phyloP scores from a whole-genome alignment of 2,113 vertebrate species.

The Rattus norvegicus region DNA sequence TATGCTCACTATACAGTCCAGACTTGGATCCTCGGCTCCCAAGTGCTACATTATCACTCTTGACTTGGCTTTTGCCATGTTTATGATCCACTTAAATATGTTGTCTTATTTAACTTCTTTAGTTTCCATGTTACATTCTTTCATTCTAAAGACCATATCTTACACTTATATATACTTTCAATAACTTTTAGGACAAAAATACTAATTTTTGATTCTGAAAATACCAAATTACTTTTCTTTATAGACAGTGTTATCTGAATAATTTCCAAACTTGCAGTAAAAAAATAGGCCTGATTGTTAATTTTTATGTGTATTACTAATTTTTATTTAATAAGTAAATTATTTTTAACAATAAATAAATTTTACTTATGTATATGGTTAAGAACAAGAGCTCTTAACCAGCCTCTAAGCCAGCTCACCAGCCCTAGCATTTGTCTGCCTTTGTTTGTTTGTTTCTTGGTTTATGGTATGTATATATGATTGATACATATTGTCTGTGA shows the following conservation, averaged over 20 bases:
- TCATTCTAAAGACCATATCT: neutral
- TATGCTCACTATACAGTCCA: neutral
- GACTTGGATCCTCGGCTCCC: neutral
- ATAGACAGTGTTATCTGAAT: slow-evolving; percentile 15
- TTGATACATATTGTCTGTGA: neutral
- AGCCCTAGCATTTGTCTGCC: neutral
- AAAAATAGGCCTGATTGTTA: neutral
- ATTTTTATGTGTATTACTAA: neutral
- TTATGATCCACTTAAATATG: slow-evolving; percentile 22
- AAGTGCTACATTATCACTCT: too few species aligned
- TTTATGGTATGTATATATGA: neutral
- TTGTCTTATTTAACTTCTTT: slow-evolving; percentile 11
- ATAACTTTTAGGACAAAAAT: slow-evolving; percentile 20
- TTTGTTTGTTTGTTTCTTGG: neutral
- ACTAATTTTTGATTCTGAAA: neutral
- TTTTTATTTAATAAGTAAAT: neutral
- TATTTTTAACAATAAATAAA: too few species aligned
- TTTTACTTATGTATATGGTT: neutral
- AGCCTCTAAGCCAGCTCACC: neutral
- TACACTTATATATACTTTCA: slow-evolving; percentile 2
- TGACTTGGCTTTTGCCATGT: neutral
- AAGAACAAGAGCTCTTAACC: neutral
- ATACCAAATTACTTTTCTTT: slow-evolving; percentile 35
- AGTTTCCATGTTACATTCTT: neutral
- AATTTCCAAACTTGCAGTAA: slow-evolving; percentile 3